Evolutionary conservation across 2,888 invertebrate species (phyloP).

Genomic region (Sphaeridia pumilis): DNA sequence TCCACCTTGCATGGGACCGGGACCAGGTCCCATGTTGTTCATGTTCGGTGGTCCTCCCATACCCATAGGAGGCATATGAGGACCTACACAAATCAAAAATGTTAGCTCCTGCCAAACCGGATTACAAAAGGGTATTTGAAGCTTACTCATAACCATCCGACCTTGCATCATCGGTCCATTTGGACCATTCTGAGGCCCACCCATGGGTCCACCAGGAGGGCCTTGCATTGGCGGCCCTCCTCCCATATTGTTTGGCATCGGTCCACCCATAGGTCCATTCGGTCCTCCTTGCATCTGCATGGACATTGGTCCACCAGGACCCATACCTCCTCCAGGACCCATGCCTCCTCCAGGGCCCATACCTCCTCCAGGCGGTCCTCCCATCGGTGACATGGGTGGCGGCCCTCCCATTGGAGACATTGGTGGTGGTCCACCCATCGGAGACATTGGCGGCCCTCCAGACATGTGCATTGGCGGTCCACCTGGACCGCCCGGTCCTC

Average conservation of each 20-base stretch:
- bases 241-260: not conserved
- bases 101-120: too few species aligned
- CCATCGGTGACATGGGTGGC: constrained; percentile 41
- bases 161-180: constrained; percentile 1
- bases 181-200: constrained; percentile 3
- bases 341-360: constrained; percentile 41
- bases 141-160: not conserved
- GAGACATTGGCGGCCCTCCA: not conserved
- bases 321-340: constrained; percentile 15
- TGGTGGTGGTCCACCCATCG: constrained; percentile 1
- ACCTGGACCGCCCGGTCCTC: constrained; percentile 34
- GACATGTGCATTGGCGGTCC: constrained; percentile 40
- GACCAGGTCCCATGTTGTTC: constrained; percentile 46
- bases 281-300: constrained; percentile 7
- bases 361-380: constrained; percentile 41
- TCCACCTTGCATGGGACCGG: constrained; percentile 52
- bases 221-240: constrained; percentile 6
- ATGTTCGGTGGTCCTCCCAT: constrained; percentile 30
- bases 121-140: too few species aligned
- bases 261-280: constrained; percentile 6
- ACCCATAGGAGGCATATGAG: constrained; percentile 17
- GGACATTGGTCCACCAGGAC: constrained; percentile 8
- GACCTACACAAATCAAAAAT: too few species aligned
- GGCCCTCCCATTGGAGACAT: constrained; percentile 41
- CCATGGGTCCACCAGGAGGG: constrained; percentile 14